Base-by-base conservation (phyloP, 2,113 vertebrate species). In the Tragulus kanchil region DNA sequence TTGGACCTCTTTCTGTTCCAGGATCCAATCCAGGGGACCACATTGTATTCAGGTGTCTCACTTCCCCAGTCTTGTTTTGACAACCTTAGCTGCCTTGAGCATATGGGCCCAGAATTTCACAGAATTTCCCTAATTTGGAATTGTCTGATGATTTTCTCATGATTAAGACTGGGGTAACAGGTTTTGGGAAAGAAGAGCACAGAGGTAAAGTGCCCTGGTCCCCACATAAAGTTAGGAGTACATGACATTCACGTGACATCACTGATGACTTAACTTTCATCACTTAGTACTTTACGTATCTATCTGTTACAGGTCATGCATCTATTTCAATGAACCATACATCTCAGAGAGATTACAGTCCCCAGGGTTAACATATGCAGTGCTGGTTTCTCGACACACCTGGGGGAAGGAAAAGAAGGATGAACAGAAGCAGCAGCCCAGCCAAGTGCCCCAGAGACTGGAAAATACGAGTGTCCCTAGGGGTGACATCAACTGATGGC, bases 371-470 rank as follows among this genome's bases (percentile, higher is more conserved):
- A 56, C 31, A 65, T 42, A 3, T 5, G 16, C 54, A 90, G 73
- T 4, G 16, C 48, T 62, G 48, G 67, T 23, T 64, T 59, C 54
- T 58, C 42, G 7, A 36, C 67, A 54, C 0, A 25, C 11, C 13
- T 2, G 8, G 28, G 25, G 5, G n/a, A 82, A 54, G n/a, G 21
- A 26, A 50, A 54, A 56, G n/a, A 88, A 77, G 8, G 58, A 26
- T 59, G 56, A 82, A 82, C n/a, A 62, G 48, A 25, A 42, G 48
- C 23, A 23, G 67, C 21, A 28, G 36, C 52, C 61, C 12, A 12
- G 26, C 3, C 45, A 17, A 79, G 3, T 4, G 4, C 42, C 12
- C 19, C 12, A 5, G 1, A 14, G 28, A 31, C 1, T 10, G 6
- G 50, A 81, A 78, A 54, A 64, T 19, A 54, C 9, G 28, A 62